Base-by-base conservation (phyloP, 2,888 invertebrate genomes). In the Ophion ventricosus region DNA sequence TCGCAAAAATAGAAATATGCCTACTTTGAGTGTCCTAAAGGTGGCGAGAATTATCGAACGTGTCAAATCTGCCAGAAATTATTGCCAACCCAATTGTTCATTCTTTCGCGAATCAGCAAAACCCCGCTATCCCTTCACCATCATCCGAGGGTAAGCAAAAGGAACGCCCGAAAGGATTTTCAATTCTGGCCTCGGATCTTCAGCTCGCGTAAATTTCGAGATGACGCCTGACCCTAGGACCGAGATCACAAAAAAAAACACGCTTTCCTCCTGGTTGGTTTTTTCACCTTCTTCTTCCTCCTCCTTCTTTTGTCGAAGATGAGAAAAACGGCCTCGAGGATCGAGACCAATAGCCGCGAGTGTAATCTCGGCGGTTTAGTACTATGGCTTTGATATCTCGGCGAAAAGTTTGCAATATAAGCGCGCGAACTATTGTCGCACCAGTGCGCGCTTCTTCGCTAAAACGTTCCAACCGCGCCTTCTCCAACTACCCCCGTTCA, bases 291-390 rank as follows among this genome's bases (percentile, higher is more conserved):
- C 20, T 23, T 57, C 4, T 3, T 26, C 49, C n/a, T 64, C 35
- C 57, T 35, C n/a, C 20, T 40, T 8, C 64, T 40, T 8, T 57
- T 26, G 49, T 74, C 67, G 73, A 73, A 54, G 40, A 74, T 64
- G 72, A 61, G 67, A 67, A 79, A 74, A 79, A 82, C 82, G 75
- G 78, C 29, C 67, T 59, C 43, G 5, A 49, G 64, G 82, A 64
- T 35, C 83, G 40, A 57, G 20, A 72, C 72, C n/a, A 69, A 69
- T 72, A 77, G 72, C 72, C 81, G 54, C 54, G 66, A 72, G 78
- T 79, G 78, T 82, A 82, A 84, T 79, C 82, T 82, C 49, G 73
- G 63, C 64, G 72, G 75, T 73, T 75, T 75, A 67, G 82, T 61
- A 70, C 79, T 59, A 61, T 59, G 72, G 75, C 56, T 29, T 59